Conservation (phyloP, 2,888 invertebrate genomes). For the Synergus laeviventris region DNA sequence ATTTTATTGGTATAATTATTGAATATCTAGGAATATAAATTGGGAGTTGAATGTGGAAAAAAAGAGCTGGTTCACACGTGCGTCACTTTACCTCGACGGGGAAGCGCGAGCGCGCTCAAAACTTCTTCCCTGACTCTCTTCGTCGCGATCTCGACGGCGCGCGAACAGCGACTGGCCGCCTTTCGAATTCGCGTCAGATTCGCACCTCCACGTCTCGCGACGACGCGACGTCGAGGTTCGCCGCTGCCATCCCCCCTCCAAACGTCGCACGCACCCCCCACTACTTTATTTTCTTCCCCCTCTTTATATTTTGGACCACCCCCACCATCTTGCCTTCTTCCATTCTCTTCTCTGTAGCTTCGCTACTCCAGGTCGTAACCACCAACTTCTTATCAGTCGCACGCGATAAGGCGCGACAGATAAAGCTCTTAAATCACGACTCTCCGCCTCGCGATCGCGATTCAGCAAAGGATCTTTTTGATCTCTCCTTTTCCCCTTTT, state of each 20-base stretch:
- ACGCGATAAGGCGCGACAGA: constrained; percentile 61
- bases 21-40: background rate
- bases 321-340: constrained; percentile 29
- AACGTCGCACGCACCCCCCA: constrained; percentile 51
- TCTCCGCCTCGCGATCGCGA: constrained; percentile 50
- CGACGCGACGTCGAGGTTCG: constrained; percentile 53
- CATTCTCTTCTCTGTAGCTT: constrained; percentile 44
- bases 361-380: constrained; percentile 44
- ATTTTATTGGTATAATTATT: background rate
- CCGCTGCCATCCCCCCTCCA: constrained; percentile 44
- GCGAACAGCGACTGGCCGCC: constrained; percentile 72
- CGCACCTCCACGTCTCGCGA: constrained; percentile 65
- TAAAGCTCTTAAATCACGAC: constrained; percentile 59
- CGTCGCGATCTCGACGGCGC: constrained; percentile 67
- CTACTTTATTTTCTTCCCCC: constrained; percentile 40
- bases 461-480: constrained; percentile 42
- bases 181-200: constrained; percentile 73
- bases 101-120: constrained; percentile 24
- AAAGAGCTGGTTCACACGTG: constrained; percentile 22
- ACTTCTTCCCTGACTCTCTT: constrained; percentile 8
- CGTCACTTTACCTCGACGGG: constrained; percentile 5
- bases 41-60: background rate
- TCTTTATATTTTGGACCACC: constrained; percentile 26
- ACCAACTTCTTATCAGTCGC: constrained; percentile 62
- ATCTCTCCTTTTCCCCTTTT: constrained; percentile 42